phyloP scores from a whole-genome alignment of 2,888 invertebrate species.

The Eupsilia transversa region DNA sequence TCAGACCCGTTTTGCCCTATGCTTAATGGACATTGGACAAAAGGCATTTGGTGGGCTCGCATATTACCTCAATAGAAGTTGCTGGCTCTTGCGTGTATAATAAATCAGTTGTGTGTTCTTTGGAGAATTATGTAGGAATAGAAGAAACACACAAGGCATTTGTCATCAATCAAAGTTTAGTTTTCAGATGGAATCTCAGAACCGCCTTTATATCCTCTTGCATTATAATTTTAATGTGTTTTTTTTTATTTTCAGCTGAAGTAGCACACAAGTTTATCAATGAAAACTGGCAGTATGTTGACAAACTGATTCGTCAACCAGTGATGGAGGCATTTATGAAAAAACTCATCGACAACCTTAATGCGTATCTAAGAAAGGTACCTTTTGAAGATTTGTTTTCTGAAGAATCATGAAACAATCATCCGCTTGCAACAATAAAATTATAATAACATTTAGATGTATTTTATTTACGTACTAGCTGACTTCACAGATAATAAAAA shows the following conservation, averaged over 20 bases:
- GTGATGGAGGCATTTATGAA: slow-evolving; percentile 13
- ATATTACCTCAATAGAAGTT: background rate
- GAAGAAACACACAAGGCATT: too few relatives aligned
- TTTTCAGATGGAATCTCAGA: background rate
- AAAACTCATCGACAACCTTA: slow-evolving; percentile 18
- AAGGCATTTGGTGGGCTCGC: background rate
- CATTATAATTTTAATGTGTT: background rate
- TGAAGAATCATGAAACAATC: background rate
- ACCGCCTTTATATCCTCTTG: background rate
- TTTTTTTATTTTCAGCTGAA: slow-evolving; percentile 36
- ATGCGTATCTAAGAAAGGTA: slow-evolving; percentile 11
- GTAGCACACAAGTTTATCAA: slow-evolving; percentile 25
- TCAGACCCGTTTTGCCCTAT: background rate
- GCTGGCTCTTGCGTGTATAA: background rate
- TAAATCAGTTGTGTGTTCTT: background rate
- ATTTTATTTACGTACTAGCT: too few relatives aligned
- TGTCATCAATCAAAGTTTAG: too few relatives aligned
- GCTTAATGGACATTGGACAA: background rate
- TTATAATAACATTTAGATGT: background rate
- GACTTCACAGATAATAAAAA: too few relatives aligned
- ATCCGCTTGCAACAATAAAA: background rate
- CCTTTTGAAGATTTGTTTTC: slow-evolving; percentile 26
- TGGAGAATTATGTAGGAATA: background rate
- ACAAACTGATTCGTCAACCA: slow-evolving; percentile 18
- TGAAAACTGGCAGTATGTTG: slow-evolving; percentile 51